These are phyloP conservation scores for Catharus ustulatus DNA, from an alignment of 2,797 vertebrate genomes.

Conservation along the genomic window DNA sequence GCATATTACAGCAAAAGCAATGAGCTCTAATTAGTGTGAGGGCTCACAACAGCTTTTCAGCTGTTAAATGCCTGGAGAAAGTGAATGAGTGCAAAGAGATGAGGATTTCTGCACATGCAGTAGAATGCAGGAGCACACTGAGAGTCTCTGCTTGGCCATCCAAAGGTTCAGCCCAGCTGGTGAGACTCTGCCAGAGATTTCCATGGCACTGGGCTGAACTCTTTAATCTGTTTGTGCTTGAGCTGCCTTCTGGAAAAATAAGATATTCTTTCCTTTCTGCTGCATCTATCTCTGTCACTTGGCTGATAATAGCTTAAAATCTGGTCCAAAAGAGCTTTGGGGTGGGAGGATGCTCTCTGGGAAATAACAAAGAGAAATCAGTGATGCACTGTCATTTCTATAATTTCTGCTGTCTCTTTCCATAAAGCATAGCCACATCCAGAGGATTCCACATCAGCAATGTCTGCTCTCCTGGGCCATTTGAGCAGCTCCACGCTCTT, in stretches of 20 bases:
- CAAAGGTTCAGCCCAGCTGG: neutral
- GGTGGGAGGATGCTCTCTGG: neutral
- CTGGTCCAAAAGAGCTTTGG: neutral
- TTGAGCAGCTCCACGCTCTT: neutral
- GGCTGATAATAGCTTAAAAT: neutral
- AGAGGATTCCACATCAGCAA: neutral
- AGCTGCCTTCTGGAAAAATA: neutral
- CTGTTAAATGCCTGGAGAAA: constrained; percentile 24
- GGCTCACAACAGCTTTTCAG: constrained; percentile 10
- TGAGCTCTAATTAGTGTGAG: constrained; percentile 22
- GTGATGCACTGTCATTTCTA: neutral
- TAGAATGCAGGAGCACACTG: neutral
- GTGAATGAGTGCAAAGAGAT: neutral
- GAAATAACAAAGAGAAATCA: neutral
- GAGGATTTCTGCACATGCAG: neutral
- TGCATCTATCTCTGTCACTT: neutral
- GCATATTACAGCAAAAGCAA: constrained; percentile 32
- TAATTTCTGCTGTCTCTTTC: neutral
- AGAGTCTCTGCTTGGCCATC: neutral
- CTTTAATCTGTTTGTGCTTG: neutral
- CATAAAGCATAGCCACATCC: neutral
- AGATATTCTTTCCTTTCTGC: neutral
- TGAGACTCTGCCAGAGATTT: neutral
- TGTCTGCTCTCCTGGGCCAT: neutral
- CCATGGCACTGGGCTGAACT: neutral